Evolutionary conservation across 2,888 invertebrate species (phyloP).

Genomic region (Cheilosia scutellata): DNA sequence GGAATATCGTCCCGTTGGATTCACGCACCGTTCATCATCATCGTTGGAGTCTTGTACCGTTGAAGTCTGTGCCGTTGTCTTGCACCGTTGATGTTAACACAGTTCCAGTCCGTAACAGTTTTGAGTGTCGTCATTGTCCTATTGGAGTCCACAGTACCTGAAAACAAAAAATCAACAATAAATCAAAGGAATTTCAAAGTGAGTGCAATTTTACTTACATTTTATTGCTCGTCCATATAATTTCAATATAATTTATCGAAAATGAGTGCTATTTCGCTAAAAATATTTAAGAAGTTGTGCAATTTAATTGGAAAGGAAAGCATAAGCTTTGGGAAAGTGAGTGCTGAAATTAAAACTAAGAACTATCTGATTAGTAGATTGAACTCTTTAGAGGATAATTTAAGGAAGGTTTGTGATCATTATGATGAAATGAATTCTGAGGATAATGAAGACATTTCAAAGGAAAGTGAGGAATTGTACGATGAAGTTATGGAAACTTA

Average conservation of each 20-base stretch:
- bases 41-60: neutral
- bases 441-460: neutral
- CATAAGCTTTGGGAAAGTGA: neutral
- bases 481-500: slow-evolving; percentile 18
- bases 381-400: neutral
- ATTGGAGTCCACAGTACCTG: slow-evolving; percentile 6
- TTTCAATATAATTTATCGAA: neutral
- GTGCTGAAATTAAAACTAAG: slow-evolving; percentile 4
- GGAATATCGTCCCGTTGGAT: slow-evolving; percentile 5
- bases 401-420: slow-evolving; percentile 7
- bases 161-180: neutral
- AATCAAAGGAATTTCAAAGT: neutral
- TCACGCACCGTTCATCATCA: neutral
- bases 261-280: slow-evolving; percentile 6
- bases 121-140: neutral
- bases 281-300: slow-evolving; percentile 7
- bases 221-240: neutral
- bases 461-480: slow-evolving; percentile 2
- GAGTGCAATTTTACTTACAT: slow-evolving; percentile 11
- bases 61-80: too few species aligned
- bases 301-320: neutral
- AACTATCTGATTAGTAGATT: slow-evolving; percentile 19
- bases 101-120: too few species aligned
- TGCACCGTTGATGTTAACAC: too few species aligned
- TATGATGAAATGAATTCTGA: slow-evolving; percentile 2